Percentiles rank a stretch among this genome's conserved stretches.
phyloP scores from a whole-genome alignment of 2,888 invertebrate genomes.

The Apamea sordens region DNA sequence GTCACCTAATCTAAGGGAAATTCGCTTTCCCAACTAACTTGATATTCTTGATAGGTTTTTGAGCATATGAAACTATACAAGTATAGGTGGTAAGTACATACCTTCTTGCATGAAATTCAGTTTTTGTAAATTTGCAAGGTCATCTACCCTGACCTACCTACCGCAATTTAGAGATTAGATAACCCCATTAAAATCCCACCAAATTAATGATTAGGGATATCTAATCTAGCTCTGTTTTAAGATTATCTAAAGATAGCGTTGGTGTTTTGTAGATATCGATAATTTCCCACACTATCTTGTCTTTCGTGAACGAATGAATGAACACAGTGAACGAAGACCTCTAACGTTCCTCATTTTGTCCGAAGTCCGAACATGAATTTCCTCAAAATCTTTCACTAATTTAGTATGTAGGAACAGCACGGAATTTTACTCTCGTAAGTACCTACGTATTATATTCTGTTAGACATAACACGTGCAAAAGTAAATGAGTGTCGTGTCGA shows the following conservation, averaged over 20 bases:
- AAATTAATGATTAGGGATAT: not conserved
- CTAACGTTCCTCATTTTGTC: not conserved
- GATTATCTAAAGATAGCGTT: not conserved
- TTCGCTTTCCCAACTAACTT: slow-evolving; percentile 52
- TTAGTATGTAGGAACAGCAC: too few relatives aligned
- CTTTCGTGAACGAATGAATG: not conserved
- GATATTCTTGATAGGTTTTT: slow-evolving; percentile 53
- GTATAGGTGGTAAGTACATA: not conserved
- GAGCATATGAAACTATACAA: slow-evolving; percentile 14
- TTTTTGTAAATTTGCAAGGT: not conserved
- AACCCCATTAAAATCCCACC: not conserved
- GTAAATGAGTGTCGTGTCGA: slow-evolving; percentile 72
- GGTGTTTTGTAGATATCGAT: not conserved
- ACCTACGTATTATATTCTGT: slow-evolving; percentile 20
- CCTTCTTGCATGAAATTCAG: not conserved
- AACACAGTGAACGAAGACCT: not conserved
- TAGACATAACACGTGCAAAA: slow-evolving; percentile 39
- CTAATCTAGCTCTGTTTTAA: not conserved
- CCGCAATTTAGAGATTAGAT: not conserved
- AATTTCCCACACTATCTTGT: not conserved
- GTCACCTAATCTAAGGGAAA: slow-evolving; percentile 58
- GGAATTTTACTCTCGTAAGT: not conserved
- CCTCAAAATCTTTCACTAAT: not conserved
- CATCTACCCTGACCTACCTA: not conserved
- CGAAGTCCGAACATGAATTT: not conserved